Evolutionary conservation across 2,113 vertebrate species (phyloP), one percentile per base, ranked within the genome.

Genomic region (Merops nubicus): DNA sequence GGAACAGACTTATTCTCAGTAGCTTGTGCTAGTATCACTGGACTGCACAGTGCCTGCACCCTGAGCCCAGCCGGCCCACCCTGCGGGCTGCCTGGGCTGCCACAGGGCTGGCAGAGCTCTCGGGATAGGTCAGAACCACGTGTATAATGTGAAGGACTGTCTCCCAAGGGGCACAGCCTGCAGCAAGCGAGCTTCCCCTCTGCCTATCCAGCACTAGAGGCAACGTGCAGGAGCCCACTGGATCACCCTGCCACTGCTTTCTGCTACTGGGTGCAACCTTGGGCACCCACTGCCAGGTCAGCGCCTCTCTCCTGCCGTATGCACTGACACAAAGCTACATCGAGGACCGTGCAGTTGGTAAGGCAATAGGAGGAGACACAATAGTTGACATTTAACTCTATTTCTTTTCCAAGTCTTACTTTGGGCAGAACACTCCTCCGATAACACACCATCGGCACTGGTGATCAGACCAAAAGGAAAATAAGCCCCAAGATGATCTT

Each of bases 111-210:
- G 14, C 5, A 2, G 26, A 81, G 38, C 16, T 28, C 92, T 15
- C 15, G 68, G 48, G 8, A 21, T 25, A 22, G 3, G 9, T 42
- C 56, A 72, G 12, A 82, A 26, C 12, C 43, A 15, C 6, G 17
- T 0, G 10, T 25, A 28, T 11, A 28, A 36, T 3, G 28, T 21
- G 22, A 78, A 56, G 36, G 34, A 17, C 33, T 6, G 28, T 19
- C 28, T 67, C 33, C 31, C 19, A 10, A 1, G 8, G 3, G 15
- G 18, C 2, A 56, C 34, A 68, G 21, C 22, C 68, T 8, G 59
- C 0, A 2, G 21, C 1, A 0, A 50, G 40, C 0, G 0, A 89
- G 48, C 59, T 22, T 28, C 20, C 75, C 34, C 6, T 50, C 33
- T 33, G 76, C 50, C 54, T 9, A 5, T 3, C 29, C 38, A 67